Evolutionary conservation across 1,140 invertebrate genomes (phyloP).

Genomic region (Drosophila jambulina): DNA sequence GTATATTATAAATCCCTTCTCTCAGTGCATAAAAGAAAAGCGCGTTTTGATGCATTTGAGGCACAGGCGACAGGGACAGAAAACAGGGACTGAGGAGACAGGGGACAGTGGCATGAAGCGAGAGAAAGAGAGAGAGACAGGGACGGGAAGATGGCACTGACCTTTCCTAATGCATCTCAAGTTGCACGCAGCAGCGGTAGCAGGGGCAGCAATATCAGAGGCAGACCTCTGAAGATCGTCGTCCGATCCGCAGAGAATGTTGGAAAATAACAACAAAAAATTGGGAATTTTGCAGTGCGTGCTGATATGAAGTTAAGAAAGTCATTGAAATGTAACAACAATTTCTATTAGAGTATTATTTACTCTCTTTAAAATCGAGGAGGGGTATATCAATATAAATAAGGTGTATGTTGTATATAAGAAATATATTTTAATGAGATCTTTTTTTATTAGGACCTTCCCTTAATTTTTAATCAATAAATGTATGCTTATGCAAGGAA

Average conservation of each 20-base stretch:
- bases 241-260: conserved; percentile 30
- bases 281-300: conserved; percentile 35
- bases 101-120: background rate
- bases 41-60: conserved; percentile 81
- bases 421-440: background rate
- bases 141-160: conserved; percentile 64
- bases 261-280: conserved; percentile 41
- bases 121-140: background rate
- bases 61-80: conserved; percentile 56
- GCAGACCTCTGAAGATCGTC: conserved; percentile 32
- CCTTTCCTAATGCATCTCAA: conserved; percentile 80
- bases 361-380: background rate
- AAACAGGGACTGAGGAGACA: conserved; percentile 1
- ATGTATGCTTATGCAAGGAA: background rate
- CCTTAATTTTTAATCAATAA: background rate
- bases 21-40: conserved; percentile 41
- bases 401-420: background rate
- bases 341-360: conserved; percentile 20
- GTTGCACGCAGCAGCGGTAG: conserved; percentile 60
- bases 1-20: background rate
- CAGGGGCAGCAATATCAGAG: conserved; percentile 19
- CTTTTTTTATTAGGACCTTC: background rate
- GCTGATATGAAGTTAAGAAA: conserved; percentile 20
- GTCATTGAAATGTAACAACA: conserved; percentile 18
- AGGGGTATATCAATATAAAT: background rate